Percentiles rank a stretch among this genome's conserved stretches.
These are phyloP conservation scores for Sylvilagus bachmani DNA, from an alignment of 2,113 vertebrate genomes.

Conservation along the genomic window DNA sequence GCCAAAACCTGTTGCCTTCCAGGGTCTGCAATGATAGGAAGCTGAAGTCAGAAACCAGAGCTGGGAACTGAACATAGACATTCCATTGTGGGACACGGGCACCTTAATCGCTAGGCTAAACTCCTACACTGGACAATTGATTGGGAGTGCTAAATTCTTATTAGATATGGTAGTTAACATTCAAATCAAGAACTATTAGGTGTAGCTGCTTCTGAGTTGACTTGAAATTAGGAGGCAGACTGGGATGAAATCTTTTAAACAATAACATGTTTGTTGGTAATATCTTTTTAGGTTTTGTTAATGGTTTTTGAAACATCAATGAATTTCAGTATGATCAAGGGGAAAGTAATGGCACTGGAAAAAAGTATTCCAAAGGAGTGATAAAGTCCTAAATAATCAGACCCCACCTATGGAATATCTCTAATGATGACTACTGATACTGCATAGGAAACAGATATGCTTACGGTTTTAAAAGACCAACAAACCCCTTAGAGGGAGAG, in stretches of 20 bases:
- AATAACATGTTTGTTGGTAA: not conserved
- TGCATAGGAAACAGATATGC: not conserved
- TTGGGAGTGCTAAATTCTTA: not conserved
- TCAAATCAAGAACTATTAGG: not conserved
- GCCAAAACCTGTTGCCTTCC: too few relatives aligned
- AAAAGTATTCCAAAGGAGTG: not conserved
- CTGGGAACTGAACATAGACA: too few relatives aligned
- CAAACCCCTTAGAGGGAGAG: not conserved
- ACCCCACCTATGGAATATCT: not conserved
- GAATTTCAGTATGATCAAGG: not conserved
- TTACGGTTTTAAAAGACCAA: not conserved
- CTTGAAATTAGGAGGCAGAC: not conserved
- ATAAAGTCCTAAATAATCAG: not conserved
- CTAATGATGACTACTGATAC: not conserved
- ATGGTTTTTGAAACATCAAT: not conserved
- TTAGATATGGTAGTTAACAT: not conserved
- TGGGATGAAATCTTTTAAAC: slow-evolving; percentile 14
- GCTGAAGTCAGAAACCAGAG: too few relatives aligned
- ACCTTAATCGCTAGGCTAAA: too few relatives aligned
- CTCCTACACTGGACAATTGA: not conserved
- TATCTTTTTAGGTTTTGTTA: slow-evolving; percentile 4
- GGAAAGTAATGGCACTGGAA: not conserved
- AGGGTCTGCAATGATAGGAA: too few relatives aligned
- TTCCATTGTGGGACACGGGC: too few relatives aligned
- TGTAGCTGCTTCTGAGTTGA: not conserved